A percentile compares a stretch with the other conserved stretches of the same genome.
Evolutionary conservation across 2,888 invertebrate species (phyloP).

Genomic region (Hemistola chrysoprasaria): DNA sequence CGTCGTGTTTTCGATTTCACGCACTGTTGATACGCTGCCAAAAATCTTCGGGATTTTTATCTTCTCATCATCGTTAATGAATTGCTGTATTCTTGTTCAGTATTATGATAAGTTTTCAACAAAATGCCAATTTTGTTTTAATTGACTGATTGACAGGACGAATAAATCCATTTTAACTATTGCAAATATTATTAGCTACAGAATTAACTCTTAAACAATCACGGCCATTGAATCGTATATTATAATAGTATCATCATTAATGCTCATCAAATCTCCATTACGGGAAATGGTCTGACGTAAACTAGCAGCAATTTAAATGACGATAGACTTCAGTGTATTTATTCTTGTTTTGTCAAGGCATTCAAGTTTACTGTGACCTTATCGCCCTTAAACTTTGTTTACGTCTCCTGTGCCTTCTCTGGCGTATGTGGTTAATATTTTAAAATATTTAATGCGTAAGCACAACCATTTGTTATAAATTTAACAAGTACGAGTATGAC

Average conservation of each 20-base stretch:
- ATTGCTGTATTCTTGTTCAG: constrained; percentile 21
- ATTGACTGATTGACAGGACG: too few species aligned
- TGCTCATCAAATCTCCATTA: constrained; percentile 25
- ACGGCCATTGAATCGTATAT: constrained; percentile 31
- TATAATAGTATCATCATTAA: constrained; percentile 26
- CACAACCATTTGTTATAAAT: constrained; percentile 12
- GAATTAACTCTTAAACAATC: too few species aligned
- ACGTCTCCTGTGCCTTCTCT: constrained; percentile 10
- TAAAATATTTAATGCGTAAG: constrained; percentile 3
- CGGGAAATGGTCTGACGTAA: constrained; percentile 13
- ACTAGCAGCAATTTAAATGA: constrained; percentile 3
- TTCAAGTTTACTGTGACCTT: constrained; percentile 17
- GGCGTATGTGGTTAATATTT: neutral
- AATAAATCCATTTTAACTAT: too few species aligned
- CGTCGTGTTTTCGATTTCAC: constrained; percentile 43
- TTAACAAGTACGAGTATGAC: constrained; percentile 29
- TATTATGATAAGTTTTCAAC: neutral
- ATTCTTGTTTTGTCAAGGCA: constrained; percentile 21
- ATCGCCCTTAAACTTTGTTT: constrained; percentile 16
- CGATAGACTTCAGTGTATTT: constrained; percentile 11
- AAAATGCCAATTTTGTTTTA: too few species aligned
- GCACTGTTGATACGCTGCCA: constrained; percentile 52
- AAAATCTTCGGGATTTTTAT: constrained; percentile 30
- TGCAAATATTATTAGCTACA: too few species aligned
- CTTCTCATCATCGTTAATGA: constrained; percentile 17